Evolutionary conservation across 2,888 invertebrate genomes (phyloP).

Genomic region (Girardia tigrina): DNA sequence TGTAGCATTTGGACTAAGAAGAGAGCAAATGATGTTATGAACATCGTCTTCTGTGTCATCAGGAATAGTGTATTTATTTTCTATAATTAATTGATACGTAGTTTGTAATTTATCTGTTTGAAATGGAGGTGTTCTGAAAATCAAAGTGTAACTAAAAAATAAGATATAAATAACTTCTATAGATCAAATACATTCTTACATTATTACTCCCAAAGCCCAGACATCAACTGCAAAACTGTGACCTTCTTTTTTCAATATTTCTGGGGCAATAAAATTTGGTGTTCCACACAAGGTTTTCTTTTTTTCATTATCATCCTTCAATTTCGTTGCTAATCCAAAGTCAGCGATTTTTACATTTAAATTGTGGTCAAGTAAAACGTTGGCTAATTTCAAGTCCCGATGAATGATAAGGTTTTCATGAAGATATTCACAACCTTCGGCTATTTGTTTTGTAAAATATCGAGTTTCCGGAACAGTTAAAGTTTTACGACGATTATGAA

Average conservation of each 20-base stretch:
- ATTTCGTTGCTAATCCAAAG: conserved; percentile 84
- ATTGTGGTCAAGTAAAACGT: conserved; percentile 71
- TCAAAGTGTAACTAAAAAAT: conserved; percentile 27
- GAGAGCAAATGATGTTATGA: neutral
- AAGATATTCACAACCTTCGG: conserved; percentile 76
- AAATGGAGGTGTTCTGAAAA: conserved; percentile 31
- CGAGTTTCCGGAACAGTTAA: conserved; percentile 93
- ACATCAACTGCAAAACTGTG: conserved; percentile 97
- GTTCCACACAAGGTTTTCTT: conserved; percentile 93
- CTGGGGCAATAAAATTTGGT: conserved; percentile 97
- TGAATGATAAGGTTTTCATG: conserved; percentile 85
- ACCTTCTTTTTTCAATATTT: conserved; percentile 85
- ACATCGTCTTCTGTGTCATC: neutral
- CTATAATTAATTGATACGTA: neutral
- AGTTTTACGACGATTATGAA: conserved; percentile 83
- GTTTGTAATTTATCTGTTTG: conserved; percentile 21
- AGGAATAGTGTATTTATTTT: conserved; percentile 26
- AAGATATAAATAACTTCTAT: neutral
- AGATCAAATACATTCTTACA: too few species aligned
- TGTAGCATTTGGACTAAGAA: conserved; percentile 24
- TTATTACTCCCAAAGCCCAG: conserved; percentile 94
- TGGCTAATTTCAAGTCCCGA: conserved; percentile 89
- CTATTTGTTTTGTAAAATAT: conserved; percentile 84
- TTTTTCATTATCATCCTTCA: conserved; percentile 72
- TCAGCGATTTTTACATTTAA: conserved; percentile 74